Evolutionary conservation across 2,888 invertebrate genomes (phyloP).

Genomic region (Euplagia quadripunctaria): DNA sequence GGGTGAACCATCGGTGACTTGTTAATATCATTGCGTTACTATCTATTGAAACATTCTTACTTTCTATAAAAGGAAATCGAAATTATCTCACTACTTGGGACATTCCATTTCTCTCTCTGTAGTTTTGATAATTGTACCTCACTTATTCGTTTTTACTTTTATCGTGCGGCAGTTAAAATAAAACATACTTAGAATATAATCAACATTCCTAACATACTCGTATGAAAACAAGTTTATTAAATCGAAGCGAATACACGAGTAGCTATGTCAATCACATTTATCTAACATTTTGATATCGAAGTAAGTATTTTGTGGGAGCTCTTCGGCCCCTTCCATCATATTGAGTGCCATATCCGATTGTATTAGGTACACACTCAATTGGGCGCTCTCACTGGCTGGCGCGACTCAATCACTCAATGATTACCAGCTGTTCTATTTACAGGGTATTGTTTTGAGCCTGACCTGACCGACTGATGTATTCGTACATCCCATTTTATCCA

Average conservation of each 20-base stretch:
- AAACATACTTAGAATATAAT: slow-evolving; percentile 55
- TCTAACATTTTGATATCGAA: slow-evolving; percentile 36
- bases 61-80: slow-evolving; percentile 87
- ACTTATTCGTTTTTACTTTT: slow-evolving; percentile 74
- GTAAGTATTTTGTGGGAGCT: slow-evolving; percentile 49
- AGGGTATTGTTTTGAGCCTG: slow-evolving; percentile 71
- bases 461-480: slow-evolving; percentile 56
- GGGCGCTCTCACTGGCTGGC: slow-evolving; percentile 59
- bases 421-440: slow-evolving; percentile 73
- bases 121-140: slow-evolving; percentile 80
- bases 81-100: slow-evolving; percentile 81
- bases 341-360: slow-evolving; percentile 72
- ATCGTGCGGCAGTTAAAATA: slow-evolving; percentile 61
- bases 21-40: slow-evolving; percentile 68
- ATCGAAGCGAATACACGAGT: slow-evolving; percentile 29
- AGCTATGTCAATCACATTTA: slow-evolving; percentile 36
- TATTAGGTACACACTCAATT: slow-evolving; percentile 72
- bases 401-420: slow-evolving; percentile 64
- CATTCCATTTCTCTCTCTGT: slow-evolving; percentile 84
- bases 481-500: slow-evolving; percentile 63
- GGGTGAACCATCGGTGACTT: slow-evolving; percentile 60
- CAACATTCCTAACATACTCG: slow-evolving; percentile 62
- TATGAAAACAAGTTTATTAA: slow-evolving; percentile 37
- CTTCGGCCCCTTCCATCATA: slow-evolving; percentile 58
- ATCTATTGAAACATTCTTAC: slow-evolving; percentile 81